phyloP scores from a whole-genome alignment of 2,113 vertebrate genomes.

The Sclerurus mexicanus region DNA sequence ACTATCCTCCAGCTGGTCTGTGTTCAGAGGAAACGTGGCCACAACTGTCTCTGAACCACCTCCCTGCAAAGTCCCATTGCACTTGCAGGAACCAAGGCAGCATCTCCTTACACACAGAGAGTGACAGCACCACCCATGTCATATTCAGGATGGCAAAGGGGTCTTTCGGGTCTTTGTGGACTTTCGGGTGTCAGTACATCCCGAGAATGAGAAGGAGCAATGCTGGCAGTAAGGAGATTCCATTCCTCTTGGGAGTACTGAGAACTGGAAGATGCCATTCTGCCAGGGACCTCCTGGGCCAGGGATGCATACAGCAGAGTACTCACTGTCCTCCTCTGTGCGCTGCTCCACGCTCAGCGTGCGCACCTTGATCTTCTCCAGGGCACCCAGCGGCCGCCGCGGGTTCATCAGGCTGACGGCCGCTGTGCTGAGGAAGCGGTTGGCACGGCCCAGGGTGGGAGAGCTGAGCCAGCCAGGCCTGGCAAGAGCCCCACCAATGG shows the following conservation, averaged over 20 bases:
- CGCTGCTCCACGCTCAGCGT: constrained; percentile 88
- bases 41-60: background rate
- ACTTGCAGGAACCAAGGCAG: background rate
- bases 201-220: background rate
- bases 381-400: constrained; percentile 81
- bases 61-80: background rate
- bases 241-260: background rate
- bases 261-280: background rate
- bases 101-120: background rate
- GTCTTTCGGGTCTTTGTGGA: background rate
- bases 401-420: constrained; percentile 96
- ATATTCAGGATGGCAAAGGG: background rate
- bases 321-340: constrained; percentile 94
- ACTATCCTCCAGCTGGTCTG: background rate
- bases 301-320: background rate
- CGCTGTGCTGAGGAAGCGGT: constrained; percentile 93
- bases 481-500: constrained; percentile 86
- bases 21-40: background rate
- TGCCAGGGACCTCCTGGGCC: background rate
- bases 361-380: constrained; percentile 92
- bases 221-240: background rate
- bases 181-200: background rate
- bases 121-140: background rate
- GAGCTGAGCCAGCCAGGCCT: constrained; percentile 95
- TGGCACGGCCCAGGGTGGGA: constrained; percentile 92